Percentiles rank a stretch among this genome's conserved stretches.
Conservation (phyloP, 1,140 invertebrate species). For the Teleopsis dalmanni region DNA sequence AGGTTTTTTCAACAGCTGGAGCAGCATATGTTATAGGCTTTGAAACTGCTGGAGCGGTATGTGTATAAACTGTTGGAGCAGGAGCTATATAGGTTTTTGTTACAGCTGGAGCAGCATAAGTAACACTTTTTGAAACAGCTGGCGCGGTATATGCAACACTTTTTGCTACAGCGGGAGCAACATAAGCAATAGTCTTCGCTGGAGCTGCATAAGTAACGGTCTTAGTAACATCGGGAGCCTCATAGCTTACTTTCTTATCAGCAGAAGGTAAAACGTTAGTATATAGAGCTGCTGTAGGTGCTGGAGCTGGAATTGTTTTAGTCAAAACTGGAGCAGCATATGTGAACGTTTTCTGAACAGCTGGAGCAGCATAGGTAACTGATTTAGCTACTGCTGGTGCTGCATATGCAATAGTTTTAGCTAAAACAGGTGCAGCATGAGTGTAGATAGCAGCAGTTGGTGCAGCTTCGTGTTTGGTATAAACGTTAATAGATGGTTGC, state of each 20-base stretch:
- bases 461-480: slow-evolving; percentile 18
- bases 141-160: slow-evolving; percentile 24
- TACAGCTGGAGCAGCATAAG: slow-evolving; percentile 47
- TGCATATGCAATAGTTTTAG: slow-evolving; percentile 12
- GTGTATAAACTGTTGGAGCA: slow-evolving; percentile 32
- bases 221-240: slow-evolving; percentile 31
- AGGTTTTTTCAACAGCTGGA: slow-evolving; percentile 7
- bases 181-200: slow-evolving; percentile 48
- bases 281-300: slow-evolving; percentile 19
- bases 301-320: slow-evolving; percentile 21
- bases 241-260: slow-evolving; percentile 16
- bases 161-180: slow-evolving; percentile 38
- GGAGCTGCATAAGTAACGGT: slow-evolving; percentile 22
- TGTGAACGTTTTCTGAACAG: slow-evolving; percentile 42
- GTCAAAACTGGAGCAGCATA: slow-evolving; percentile 38
- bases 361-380: slow-evolving; percentile 1
- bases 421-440: slow-evolving; percentile 16
- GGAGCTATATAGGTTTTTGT: slow-evolving; percentile 16
- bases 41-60: slow-evolving; percentile 32
- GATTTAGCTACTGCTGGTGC: slow-evolving; percentile 15
- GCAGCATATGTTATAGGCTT: slow-evolving; percentile 24
- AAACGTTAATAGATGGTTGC: slow-evolving; percentile 35
- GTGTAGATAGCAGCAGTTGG: slow-evolving; percentile 17
- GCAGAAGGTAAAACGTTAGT: slow-evolving; percentile 12
- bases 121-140: slow-evolving; percentile 14